phyloP scores from a whole-genome alignment of 2,113 vertebrate species.

The Amphiprion percula region DNA sequence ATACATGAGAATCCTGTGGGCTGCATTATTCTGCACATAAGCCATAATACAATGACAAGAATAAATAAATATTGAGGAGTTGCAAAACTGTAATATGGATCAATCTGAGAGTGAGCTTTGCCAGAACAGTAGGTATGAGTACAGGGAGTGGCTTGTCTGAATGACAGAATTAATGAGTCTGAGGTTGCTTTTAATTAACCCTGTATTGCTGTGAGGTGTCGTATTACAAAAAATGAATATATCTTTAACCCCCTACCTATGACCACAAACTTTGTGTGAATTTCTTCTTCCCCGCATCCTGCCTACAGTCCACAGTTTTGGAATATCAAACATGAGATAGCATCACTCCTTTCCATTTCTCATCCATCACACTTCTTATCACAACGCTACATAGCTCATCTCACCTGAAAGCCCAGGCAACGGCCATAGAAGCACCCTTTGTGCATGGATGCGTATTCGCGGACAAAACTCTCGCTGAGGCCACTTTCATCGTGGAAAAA shows the following conservation, averaged over 20 bases:
- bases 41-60: too few relatives aligned
- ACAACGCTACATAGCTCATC: neutral
- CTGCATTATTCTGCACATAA: neutral
- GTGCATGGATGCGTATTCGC: conserved; percentile 90
- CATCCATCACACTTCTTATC: neutral
- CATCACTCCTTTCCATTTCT: neutral
- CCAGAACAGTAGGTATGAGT: conserved; percentile 14
- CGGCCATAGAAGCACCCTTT: conserved; percentile 95
- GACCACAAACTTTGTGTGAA: neutral
- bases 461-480: conserved; percentile 88
- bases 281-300: neutral
- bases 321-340: neutral
- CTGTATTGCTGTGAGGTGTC: neutral
- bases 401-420: conserved; percentile 94
- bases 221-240: neutral
- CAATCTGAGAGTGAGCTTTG: neutral
- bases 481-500: conserved; percentile 89
- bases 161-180: neutral
- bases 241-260: neutral
- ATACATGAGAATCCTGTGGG: neutral
- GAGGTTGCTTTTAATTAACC: neutral
- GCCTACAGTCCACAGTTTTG: neutral
- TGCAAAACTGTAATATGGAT: neutral
- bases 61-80: neutral
- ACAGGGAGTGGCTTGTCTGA: neutral